Conservation (phyloP, 2,797 vertebrate species). For the Arnoldichthys spilopterus region DNA sequence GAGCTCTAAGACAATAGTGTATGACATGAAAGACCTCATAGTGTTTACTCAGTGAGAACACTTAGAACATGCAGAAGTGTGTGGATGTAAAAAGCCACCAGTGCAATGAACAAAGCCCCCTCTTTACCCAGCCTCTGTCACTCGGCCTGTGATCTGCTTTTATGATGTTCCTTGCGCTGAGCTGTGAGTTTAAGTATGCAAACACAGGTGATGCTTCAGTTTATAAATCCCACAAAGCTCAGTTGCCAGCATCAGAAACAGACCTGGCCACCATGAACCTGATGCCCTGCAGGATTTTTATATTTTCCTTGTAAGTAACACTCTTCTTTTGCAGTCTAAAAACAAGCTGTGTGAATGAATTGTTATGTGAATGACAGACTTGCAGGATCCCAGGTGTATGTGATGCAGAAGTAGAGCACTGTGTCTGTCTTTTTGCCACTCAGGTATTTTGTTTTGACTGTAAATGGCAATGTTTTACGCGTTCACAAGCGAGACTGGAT, state of each 20-base stretch:
- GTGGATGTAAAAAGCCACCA: conserved; percentile 10
- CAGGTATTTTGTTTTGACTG: conserved; percentile 42
- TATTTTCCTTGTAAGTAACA: conserved; percentile 48
- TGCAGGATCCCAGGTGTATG: neutral
- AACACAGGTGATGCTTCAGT: conserved; percentile 52
- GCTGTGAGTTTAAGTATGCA: conserved; percentile 22
- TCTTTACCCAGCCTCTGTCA: conserved; percentile 1
- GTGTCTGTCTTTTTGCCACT: conserved; percentile 10
- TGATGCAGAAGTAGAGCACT: neutral
- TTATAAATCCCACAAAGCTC: conserved; percentile 20
- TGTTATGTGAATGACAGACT: neutral
- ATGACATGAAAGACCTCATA: neutral
- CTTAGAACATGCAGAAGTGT: neutral
- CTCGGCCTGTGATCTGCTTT: conserved; percentile 35
- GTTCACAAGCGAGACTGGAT: conserved; percentile 65
- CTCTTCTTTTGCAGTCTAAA: conserved; percentile 31
- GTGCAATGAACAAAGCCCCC: neutral
- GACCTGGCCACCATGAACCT: conserved; percentile 4
- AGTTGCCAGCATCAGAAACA: conserved; percentile 1
- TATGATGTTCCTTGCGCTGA: conserved; percentile 19
- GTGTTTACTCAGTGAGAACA: neutral
- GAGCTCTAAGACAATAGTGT: conserved; percentile 7
- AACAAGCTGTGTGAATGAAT: neutral
- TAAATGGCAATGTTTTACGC: conserved; percentile 45
- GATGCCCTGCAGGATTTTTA: conserved; percentile 23